A percentile compares a stretch with the other conserved stretches of the same genome.
Evolutionary conservation across 2,797 vertebrate genomes (phyloP).

Genomic region (Anisognathus igniventris): DNA sequence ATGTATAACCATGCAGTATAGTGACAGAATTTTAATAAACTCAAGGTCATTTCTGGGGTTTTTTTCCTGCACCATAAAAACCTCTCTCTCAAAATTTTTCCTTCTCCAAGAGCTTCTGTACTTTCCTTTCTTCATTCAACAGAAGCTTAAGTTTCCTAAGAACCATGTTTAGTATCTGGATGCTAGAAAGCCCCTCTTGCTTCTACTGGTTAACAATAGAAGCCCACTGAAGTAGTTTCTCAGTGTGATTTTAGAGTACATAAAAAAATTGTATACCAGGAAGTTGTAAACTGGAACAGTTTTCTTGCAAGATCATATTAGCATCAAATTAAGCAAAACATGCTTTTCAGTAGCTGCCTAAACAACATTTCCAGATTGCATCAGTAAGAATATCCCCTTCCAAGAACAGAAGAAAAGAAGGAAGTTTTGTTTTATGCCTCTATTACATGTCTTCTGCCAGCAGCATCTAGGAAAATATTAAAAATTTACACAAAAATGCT

Average conservation of each 20-base stretch:
- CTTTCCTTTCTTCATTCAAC: neutral
- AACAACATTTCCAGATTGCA: neutral
- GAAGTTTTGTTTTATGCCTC: neutral
- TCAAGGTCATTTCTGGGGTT: neutral
- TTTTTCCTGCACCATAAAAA: neutral
- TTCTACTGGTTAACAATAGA: neutral
- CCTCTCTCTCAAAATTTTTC: neutral
- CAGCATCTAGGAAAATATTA: neutral
- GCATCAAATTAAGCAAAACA: neutral
- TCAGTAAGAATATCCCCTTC: neutral
- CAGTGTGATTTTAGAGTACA: neutral
- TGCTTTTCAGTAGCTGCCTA: neutral
- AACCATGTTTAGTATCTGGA: neutral
- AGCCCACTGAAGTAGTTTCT: neutral
- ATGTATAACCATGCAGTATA: neutral
- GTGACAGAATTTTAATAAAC: neutral
- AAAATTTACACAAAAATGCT: neutral
- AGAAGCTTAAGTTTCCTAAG: neutral
- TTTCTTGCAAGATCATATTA: neutral
- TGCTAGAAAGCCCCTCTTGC: neutral
- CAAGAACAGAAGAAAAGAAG: neutral
- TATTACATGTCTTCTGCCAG: neutral
- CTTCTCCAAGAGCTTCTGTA: neutral
- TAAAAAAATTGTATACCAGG: neutral
- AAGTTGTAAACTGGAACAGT: neutral